phyloP scores from a whole-genome alignment of 2,113 vertebrate species.

The Chloropsis cyanopogon region DNA sequence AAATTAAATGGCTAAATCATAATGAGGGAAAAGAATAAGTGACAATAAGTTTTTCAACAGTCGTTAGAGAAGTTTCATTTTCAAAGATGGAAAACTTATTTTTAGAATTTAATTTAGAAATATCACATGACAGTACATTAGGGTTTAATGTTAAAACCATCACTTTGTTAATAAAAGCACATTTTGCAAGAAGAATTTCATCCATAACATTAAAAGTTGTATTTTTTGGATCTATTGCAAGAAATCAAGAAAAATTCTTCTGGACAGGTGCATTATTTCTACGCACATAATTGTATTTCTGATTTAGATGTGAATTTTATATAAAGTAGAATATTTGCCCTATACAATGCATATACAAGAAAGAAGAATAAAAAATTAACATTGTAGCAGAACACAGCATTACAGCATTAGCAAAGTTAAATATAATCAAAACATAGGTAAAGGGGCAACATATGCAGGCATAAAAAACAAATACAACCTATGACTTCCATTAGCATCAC shows the following conservation, averaged over 20 bases:
- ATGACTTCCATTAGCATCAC: not conserved
- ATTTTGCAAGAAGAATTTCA: not conserved
- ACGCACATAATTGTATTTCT: not conserved
- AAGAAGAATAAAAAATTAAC: not conserved
- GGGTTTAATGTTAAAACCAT: not conserved
- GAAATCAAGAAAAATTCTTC: not conserved
- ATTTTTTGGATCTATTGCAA: not conserved
- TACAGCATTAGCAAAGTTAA: not conserved
- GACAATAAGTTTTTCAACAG: not conserved
- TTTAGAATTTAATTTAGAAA: not conserved
- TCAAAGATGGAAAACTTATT: not conserved
- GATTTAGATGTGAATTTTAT: not conserved
- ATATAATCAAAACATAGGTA: not conserved
- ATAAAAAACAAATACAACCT: not conserved
- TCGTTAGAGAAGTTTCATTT: not conserved
- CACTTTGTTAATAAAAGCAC: not conserved
- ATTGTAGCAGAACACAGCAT: not conserved
- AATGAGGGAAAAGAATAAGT: not conserved
- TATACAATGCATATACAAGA: not conserved
- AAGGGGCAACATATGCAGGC: accelerated
- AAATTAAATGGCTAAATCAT: not conserved
- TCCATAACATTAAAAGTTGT: not conserved
- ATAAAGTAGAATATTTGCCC: not conserved
- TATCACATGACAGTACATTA: not conserved
- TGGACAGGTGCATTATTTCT: not conserved